phyloP scores from a whole-genome alignment of 2,113 vertebrate genomes.

The Sinocyclocheilus grahami region DNA sequence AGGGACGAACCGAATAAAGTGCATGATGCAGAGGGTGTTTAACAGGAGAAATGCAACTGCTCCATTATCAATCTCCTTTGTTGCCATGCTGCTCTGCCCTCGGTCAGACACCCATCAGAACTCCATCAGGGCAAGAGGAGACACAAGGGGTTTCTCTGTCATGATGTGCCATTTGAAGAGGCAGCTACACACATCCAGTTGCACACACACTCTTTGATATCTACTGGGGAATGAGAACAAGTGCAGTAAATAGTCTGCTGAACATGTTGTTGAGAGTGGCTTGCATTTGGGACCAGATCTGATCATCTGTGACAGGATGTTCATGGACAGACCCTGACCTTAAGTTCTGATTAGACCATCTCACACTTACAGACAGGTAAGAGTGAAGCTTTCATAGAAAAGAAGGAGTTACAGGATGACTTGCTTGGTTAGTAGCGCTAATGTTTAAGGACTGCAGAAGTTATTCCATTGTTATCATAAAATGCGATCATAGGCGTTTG shows the following conservation, averaged over 20 bases:
- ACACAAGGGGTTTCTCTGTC: constrained; percentile 42
- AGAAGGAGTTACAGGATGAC: neutral
- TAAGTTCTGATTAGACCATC: constrained; percentile 2
- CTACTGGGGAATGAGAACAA: constrained; percentile 19
- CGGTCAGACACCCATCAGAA: constrained; percentile 52
- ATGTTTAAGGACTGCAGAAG: neutral
- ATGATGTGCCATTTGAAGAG: constrained; percentile 27
- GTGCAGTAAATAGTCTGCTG: constrained; percentile 19
- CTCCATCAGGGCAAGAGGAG: constrained; percentile 42
- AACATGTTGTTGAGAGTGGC: neutral
- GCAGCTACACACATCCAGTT: neutral
- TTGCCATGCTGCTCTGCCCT: constrained; percentile 59
- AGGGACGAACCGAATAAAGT: neutral
- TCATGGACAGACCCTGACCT: neutral
- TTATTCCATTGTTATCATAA: neutral
- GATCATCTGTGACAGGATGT: too few species aligned
- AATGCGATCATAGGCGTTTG: neutral
- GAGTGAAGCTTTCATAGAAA: neutral
- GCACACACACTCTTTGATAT: neutral
- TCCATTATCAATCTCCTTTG: constrained; percentile 77
- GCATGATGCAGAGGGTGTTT: neutral
- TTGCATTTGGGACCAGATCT: neutral
- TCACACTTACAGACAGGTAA: neutral
- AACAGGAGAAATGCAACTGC: constrained; percentile 52
- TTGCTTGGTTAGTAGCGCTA: neutral